Evolutionary conservation across 2,113 vertebrate genomes (phyloP), one percentile per base, ranked within the genome.

Genomic region (Hippocampus barbouri): DNA sequence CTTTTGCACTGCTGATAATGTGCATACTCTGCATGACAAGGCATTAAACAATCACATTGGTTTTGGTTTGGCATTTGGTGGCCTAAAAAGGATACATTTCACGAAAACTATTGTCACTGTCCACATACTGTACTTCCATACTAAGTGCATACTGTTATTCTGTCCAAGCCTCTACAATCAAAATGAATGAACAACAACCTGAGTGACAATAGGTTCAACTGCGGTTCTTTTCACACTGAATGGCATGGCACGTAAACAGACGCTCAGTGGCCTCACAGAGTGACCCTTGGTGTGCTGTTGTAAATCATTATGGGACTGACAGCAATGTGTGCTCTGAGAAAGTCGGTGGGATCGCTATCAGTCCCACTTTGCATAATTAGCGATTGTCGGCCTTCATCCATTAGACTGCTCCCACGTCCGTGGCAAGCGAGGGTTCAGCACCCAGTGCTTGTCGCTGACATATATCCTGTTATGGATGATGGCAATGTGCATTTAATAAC

Each of bases 291-390:
- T 83, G 80, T 78, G 79, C 69, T 60, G 74, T 66, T 77, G 68
- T 81, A 85, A 85, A 85, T 85, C 77, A 83, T 83, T 80, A 82
- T 69, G 51, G 75, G 79, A 78, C 70, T 79, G 72, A 81, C 79
- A 75, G 67, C 69, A 83, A 83, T 79, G 76, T 81, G 75, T 64
- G 62, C 66, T 81, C 77, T 80, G 80, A 86, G 74, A 85, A 86
- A 83, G 66, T 79, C 82, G 85, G 86, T 75, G 81, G 76, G 72
- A 69, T 71, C 49, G 15, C 83, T 83, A 86, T 88, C 83, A 82
- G 79, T 79, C 74, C 74, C 78, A 85, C 85, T 89, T 84, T 81
- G 67, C 82, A 83, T 86, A 84, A 87, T 89, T 85, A 85, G 77
- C 47, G 38, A 75, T 87, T 88, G 84, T 83, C 83, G 82, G 73